Percentiles rank a stretch among this genome's conserved stretches.
Conservation (phyloP, 2,888 invertebrate species). For the Coleophora deauratella region DNA sequence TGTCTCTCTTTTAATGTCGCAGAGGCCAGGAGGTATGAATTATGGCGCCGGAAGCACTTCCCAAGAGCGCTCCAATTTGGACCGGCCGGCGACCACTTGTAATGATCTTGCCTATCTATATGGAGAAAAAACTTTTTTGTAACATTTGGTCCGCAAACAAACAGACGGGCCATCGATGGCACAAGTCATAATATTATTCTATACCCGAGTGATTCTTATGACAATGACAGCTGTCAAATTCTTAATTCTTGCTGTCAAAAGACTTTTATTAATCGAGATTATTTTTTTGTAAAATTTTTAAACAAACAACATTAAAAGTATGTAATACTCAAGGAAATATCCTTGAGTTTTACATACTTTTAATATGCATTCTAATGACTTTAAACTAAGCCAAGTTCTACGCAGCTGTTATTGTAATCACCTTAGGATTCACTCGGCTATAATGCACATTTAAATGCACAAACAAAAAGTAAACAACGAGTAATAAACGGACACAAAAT, state of each 20-base stretch:
- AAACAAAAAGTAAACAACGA: conserved; percentile 33
- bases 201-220: too few relatives aligned
- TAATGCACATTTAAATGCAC: conserved; percentile 31
- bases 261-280: too few relatives aligned
- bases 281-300: too few relatives aligned
- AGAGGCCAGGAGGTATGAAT: conserved; percentile 66
- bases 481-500: conserved; percentile 41
- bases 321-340: too few relatives aligned
- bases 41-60: conserved; percentile 71
- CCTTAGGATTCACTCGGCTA: too few relatives aligned
- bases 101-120: background rate
- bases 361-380: too few relatives aligned
- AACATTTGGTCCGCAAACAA: background rate
- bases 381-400: too few relatives aligned
- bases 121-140: background rate
- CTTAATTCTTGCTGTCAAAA: too few relatives aligned
- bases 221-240: too few relatives aligned
- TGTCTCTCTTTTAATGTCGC: conserved; percentile 63
- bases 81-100: conserved; percentile 23
- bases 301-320: too few relatives aligned
- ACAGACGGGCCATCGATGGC: background rate
- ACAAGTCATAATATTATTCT: background rate
- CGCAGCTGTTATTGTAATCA: too few relatives aligned
- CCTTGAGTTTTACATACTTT: too few relatives aligned
- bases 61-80: conserved; percentile 64